Evolutionary conservation across 2,113 vertebrate genomes (phyloP).

Genomic region (Platysteira castanea): DNA sequence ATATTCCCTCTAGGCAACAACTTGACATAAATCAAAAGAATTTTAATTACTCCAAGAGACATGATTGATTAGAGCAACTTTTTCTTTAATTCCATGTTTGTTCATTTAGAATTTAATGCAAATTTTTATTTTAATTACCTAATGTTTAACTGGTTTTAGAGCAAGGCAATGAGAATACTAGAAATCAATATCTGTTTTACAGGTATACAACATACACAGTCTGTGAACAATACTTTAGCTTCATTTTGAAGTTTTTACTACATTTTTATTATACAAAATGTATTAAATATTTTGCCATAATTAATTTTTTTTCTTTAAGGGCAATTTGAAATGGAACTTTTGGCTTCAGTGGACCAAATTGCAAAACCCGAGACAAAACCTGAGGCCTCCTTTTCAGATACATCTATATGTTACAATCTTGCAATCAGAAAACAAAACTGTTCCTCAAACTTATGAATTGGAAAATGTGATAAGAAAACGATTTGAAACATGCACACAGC

Average conservation of each 20-base stretch:
- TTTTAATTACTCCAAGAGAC: conserved; percentile 9
- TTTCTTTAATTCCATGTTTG: not conserved
- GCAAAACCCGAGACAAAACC: not conserved
- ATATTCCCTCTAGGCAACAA: not conserved
- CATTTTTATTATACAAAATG: not conserved
- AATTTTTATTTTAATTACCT: not conserved
- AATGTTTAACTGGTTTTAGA: not conserved
- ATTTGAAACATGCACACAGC: not conserved
- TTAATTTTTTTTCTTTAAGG: not conserved
- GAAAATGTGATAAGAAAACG: not conserved
- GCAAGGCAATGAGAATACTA: not conserved
- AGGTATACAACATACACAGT: not conserved
- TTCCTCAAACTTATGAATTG: not conserved
- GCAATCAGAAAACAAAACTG: not conserved
- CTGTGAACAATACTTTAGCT: not conserved
- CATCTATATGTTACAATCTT: not conserved
- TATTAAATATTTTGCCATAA: not conserved
- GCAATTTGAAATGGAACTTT: not conserved
- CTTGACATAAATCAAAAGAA: conserved; percentile 25
- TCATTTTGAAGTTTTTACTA: not conserved
- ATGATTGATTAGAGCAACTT: not conserved
- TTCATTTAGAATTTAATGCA: conserved; percentile 3
- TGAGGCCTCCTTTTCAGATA: not conserved
- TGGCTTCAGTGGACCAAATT: not conserved
- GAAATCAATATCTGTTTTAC: not conserved